Evolutionary conservation across 2,888 invertebrate genomes (phyloP).

Genomic region (Escarpia spicata): DNA sequence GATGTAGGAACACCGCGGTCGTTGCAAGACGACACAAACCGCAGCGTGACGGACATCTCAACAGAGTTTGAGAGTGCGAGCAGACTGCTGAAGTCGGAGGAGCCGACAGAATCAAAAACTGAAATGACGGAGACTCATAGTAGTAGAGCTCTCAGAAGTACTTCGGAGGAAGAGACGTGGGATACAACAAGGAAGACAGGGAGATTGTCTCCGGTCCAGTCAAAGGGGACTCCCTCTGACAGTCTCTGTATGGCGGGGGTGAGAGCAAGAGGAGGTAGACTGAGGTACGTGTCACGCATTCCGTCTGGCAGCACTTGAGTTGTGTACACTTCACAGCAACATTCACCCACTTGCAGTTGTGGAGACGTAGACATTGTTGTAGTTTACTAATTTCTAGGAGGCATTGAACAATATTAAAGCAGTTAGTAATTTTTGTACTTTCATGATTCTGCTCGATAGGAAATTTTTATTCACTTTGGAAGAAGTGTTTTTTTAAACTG

Average conservation of each 20-base stretch:
- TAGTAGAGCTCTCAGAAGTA: neutral
- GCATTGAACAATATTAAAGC: neutral
- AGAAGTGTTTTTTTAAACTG: neutral
- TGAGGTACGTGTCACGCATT: neutral
- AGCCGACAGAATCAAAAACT: neutral
- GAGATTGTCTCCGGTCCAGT: neutral
- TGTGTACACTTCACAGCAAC: neutral
- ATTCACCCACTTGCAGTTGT: neutral
- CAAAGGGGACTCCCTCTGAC: neutral
- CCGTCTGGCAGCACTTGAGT: neutral
- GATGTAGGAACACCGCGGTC: neutral
- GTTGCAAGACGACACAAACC: neutral
- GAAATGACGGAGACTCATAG: neutral
- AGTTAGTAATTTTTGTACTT: neutral
- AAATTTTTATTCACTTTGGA: neutral
- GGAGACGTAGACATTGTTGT: neutral
- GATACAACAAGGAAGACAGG: neutral
- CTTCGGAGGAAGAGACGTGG: neutral
- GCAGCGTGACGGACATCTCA: neutral
- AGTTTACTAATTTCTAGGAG: neutral
- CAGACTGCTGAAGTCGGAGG: neutral
- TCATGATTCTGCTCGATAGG: neutral
- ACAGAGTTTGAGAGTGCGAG: neutral
- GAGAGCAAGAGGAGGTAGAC: neutral
- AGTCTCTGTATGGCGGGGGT: neutral